phyloP scores from a whole-genome alignment of 1,140 invertebrate species.

The Drosophila cardini region DNA sequence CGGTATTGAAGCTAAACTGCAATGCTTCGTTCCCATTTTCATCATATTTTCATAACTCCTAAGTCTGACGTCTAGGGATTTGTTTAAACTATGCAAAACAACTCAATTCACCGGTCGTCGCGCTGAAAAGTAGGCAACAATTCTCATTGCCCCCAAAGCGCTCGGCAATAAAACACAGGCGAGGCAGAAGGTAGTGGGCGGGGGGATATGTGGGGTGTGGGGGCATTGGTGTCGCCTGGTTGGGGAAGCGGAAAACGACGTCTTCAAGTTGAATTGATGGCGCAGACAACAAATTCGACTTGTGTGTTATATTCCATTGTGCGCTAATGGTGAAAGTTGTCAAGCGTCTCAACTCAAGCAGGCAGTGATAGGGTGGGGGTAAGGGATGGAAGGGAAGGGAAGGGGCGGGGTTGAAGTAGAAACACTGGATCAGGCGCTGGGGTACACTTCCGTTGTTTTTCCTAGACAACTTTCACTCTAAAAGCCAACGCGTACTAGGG shows the following conservation, averaged over 20 bases:
- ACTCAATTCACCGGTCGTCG: constrained; percentile 62
- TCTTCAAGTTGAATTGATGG: constrained; percentile 80
- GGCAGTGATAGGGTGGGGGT: too few relatives aligned
- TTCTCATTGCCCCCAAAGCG: constrained; percentile 69
- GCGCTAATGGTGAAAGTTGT: constrained; percentile 81
- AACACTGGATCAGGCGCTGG: constrained; percentile 25
- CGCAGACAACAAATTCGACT: constrained; percentile 80
- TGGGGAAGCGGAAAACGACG: constrained; percentile 52
- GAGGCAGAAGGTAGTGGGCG: constrained; percentile 20
- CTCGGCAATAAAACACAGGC: constrained; percentile 77
- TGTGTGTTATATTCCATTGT: constrained; percentile 71
- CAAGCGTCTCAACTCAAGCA: constrained; percentile 58
- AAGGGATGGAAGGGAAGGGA: not conserved
- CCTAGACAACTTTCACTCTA: constrained; percentile 68
- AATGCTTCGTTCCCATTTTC: constrained; percentile 5
- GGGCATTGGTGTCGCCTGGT: constrained; percentile 33
- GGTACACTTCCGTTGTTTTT: constrained; percentile 67
- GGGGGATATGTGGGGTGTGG: constrained; percentile 13
- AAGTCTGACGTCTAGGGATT: constrained; percentile 53
- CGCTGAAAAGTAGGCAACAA: constrained; percentile 71
- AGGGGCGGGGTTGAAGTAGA: constrained; percentile 19
- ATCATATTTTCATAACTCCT: constrained; percentile 76
- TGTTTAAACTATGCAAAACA: constrained; percentile 79
- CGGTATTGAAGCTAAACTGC: constrained; percentile 16
- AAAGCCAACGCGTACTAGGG: constrained; percentile 48